These are phyloP conservation scores for Aurelia aurita DNA, from an alignment of 30 jellyfish, hydroid and myxozoan species.

Conservation along the genomic window DNA sequence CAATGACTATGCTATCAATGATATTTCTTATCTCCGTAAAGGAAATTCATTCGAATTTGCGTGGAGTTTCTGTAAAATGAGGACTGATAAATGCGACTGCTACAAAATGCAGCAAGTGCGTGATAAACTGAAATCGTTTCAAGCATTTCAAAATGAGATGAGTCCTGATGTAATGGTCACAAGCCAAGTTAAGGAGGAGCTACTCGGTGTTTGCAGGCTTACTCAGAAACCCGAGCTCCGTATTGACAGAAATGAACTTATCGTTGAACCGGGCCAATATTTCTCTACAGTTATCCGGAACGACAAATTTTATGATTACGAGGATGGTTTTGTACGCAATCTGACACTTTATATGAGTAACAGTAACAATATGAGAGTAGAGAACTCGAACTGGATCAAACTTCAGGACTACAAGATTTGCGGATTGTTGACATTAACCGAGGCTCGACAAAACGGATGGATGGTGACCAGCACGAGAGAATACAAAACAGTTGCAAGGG, in stretches of 20 bases:
- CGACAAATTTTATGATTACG: conserved; percentile 70
- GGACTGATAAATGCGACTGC: conserved; percentile 61
- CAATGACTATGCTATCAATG: conserved; percentile 47
- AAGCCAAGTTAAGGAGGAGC: conserved; percentile 21
- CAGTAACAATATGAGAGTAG: background rate
- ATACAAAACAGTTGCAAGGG: conserved; percentile 69
- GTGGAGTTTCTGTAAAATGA: conserved; percentile 75
- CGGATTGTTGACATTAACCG: conserved; percentile 49
- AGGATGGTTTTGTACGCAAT: conserved; percentile 84
- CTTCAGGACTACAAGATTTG: conserved; percentile 64
- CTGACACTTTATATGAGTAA: conserved; percentile 44
- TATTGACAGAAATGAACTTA: conserved; percentile 25
- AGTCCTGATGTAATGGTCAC: conserved; percentile 29
- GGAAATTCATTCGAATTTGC: conserved; percentile 40
- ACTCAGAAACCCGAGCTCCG: conserved; percentile 10
- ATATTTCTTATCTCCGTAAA: conserved; percentile 30
- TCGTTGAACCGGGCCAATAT: conserved; percentile 70
- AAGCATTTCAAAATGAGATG: conserved; percentile 8
- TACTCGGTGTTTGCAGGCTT: conserved; percentile 36
- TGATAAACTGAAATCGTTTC: conserved; percentile 4
- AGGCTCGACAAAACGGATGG: conserved; percentile 1
- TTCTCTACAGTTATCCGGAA: conserved; percentile 59
- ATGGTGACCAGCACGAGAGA: conserved; percentile 7
- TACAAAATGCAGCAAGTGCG: conserved; percentile 34
- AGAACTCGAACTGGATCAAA: conserved; percentile 68